A percentile compares a stretch with the other conserved stretches of the same genome.
Evolutionary conservation across 2,797 vertebrate genomes (phyloP).

Genomic region (Poecilia velifera): DNA sequence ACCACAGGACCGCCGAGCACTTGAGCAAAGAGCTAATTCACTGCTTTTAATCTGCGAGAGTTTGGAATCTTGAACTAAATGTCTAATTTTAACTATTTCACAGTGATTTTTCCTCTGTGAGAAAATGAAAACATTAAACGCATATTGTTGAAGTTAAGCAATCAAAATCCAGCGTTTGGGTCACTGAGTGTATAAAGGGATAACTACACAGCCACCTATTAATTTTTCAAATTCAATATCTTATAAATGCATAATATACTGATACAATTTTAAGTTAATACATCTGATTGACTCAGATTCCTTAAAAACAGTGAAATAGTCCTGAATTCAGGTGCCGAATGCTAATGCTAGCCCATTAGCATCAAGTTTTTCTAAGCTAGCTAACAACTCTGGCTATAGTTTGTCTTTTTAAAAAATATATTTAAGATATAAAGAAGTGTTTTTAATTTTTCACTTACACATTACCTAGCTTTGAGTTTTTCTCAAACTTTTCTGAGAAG

Average conservation of each 20-base stretch:
- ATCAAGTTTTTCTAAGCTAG: not conserved
- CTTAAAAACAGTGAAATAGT: not conserved
- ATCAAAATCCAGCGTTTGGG: not conserved
- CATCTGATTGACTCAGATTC: not conserved
- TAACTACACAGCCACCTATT: not conserved
- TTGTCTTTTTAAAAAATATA: not conserved
- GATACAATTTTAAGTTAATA: not conserved
- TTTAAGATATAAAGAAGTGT: not conserved
- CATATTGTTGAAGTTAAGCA: not conserved
- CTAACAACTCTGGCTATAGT: not conserved
- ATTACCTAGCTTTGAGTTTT: not conserved
- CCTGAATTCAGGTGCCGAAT: not conserved
- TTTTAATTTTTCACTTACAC: not conserved
- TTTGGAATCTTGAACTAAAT: not conserved
- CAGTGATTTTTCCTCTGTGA: not conserved
- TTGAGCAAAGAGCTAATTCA: not conserved
- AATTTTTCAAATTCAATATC: not conserved
- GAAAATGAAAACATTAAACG: not conserved
- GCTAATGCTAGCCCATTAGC: not conserved
- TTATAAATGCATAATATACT: not conserved
- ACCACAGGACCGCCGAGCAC: not conserved
- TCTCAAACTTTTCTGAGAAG: not conserved
- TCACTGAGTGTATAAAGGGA: not conserved
- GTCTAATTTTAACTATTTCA: not conserved
- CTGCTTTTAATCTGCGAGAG: not conserved